Evolutionary conservation across 2,888 invertebrate genomes (phyloP).

Genomic region (Meiosimyza decipiens): DNA sequence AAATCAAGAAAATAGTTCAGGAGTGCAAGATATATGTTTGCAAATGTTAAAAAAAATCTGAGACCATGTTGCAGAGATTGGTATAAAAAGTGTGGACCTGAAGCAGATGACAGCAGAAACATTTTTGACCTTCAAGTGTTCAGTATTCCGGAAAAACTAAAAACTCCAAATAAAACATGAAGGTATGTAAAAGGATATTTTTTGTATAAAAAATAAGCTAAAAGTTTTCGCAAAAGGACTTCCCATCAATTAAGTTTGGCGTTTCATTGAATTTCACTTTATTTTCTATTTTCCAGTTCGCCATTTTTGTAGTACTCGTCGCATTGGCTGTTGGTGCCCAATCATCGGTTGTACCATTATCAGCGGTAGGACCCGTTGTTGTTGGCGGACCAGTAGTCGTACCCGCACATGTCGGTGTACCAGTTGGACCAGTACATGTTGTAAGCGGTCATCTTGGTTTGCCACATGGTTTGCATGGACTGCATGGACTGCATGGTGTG

Average conservation of each 20-base stretch:
- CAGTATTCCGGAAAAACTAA: constrained; percentile 46
- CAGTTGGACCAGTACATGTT: background rate
- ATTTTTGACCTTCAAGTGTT: constrained; percentile 56
- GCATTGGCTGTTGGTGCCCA: constrained; percentile 37
- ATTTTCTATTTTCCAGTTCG: constrained; percentile 34
- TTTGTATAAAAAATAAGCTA: too few relatives aligned
- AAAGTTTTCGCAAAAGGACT: too few relatives aligned
- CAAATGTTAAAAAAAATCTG: background rate
- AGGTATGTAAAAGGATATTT: constrained; percentile 49
- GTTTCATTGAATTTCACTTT: background rate
- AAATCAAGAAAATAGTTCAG: constrained; percentile 25
- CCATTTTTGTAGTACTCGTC: constrained; percentile 38
- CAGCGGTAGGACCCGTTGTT: constrained; percentile 1
- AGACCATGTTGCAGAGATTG: background rate
- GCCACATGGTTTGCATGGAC: background rate
- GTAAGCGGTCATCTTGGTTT: background rate
- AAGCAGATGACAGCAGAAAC: constrained; percentile 59
- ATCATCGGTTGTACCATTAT: constrained; percentile 36
- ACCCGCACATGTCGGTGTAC: background rate
- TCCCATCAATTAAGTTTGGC: too few relatives aligned
- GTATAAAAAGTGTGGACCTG: constrained; percentile 53
- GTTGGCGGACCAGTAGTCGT: constrained; percentile 1
- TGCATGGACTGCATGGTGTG: too few relatives aligned
- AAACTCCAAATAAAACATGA: constrained; percentile 56
- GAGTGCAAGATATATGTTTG: constrained; percentile 13